Percentiles rank a stretch among this genome's conserved stretches.
These are phyloP conservation scores for Teleogryllus oceanicus DNA, from an alignment of 2,888 invertebrate genomes.

Conservation along the genomic window DNA sequence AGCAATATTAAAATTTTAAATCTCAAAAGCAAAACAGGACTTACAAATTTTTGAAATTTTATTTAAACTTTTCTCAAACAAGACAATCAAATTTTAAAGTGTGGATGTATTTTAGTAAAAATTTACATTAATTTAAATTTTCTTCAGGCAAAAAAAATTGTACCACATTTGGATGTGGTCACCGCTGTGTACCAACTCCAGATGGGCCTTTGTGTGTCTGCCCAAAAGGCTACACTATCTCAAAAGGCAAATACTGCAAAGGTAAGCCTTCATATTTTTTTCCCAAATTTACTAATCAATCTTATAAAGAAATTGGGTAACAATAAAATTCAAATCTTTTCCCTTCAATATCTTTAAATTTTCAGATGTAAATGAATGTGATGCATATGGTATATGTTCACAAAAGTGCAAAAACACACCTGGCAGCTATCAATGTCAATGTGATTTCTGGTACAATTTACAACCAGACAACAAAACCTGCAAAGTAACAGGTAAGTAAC, in stretches of 20 bases:
- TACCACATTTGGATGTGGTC: constrained; percentile 32
- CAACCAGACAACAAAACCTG: constrained; percentile 55
- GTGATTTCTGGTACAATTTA: constrained; percentile 57
- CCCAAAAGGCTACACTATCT: constrained; percentile 45
- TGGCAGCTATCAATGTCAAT: constrained; percentile 61
- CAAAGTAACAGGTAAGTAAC: constrained; percentile 47
- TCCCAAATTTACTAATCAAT: neutral
- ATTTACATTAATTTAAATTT: neutral
- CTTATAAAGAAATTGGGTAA: neutral
- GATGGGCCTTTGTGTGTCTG: constrained; percentile 55
- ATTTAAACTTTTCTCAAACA: neutral
- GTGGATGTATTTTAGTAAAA: neutral
- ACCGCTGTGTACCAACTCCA: constrained; percentile 35
- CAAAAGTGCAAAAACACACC: constrained; percentile 61
- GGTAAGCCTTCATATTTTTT: constrained; percentile 28
- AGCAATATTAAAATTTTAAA: no score
- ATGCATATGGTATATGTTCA: constrained; percentile 61
- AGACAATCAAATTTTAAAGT: neutral
- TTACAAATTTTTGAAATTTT: neutral
- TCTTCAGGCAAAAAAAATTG: constrained; percentile 32
- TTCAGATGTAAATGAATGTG: constrained; percentile 63
- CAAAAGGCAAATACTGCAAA: constrained; percentile 29
- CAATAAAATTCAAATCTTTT: neutral
- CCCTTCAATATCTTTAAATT: neutral
- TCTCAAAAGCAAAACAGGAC: no score